These are phyloP conservation scores for Rhynchophorus ferrugineus DNA, from an alignment of 1,140 invertebrate species.

Conservation along the genomic window DNA sequence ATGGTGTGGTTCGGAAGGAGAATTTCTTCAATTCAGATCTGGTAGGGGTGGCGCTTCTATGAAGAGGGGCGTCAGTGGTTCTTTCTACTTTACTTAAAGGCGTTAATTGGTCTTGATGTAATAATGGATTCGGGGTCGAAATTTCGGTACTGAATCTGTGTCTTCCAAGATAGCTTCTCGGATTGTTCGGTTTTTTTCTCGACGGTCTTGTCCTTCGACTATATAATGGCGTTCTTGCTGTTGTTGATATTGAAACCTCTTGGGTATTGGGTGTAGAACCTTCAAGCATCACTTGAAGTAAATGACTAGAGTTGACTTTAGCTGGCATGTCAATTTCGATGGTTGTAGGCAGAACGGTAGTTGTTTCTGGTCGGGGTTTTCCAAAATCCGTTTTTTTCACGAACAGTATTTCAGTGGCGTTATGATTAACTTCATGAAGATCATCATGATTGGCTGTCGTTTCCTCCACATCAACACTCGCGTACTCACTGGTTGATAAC, in stretches of 20 bases:
- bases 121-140: constrained; percentile 10
- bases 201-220: constrained; percentile 4
- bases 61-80: constrained; percentile 31
- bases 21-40: constrained; percentile 20
- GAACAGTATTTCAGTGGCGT: constrained; percentile 12
- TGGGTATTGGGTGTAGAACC: constrained; percentile 2
- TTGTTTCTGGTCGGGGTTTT: background rate
- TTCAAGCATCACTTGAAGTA: constrained; percentile 14
- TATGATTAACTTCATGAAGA: background rate
- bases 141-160: constrained; percentile 28
- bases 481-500: constrained; percentile 1
- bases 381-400: background rate
- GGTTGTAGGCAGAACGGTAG: background rate
- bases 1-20: constrained; percentile 30
- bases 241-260: constrained; percentile 1
- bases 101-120: constrained; percentile 1
- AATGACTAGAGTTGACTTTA: constrained; percentile 19
- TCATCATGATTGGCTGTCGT: background rate
- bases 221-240: constrained; percentile 4
- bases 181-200: constrained; percentile 14
- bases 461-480: constrained; percentile 2
- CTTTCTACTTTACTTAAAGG: constrained; percentile 4
- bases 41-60: constrained; percentile 36
- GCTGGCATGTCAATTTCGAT: background rate
- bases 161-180: constrained; percentile 13